Evolutionary conservation across 2,797 vertebrate genomes (phyloP), one percentile per base, ranked within the genome.

Genomic region (Sebastes kiyomatsui): DNA sequence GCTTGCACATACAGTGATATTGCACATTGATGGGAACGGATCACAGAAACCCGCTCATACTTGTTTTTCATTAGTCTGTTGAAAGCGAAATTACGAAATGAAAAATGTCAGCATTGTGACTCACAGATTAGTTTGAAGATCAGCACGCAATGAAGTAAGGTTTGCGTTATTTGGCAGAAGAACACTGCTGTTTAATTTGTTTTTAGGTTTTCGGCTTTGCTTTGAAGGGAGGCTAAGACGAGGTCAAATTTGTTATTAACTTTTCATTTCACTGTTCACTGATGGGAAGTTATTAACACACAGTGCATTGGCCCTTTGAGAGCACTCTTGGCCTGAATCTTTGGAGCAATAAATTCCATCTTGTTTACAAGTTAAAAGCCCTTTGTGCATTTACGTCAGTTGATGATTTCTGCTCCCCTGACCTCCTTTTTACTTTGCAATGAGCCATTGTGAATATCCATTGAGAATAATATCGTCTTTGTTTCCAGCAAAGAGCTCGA

Each of bases 341-440:
- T 42, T 66, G 16, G 12, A 65, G 68, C 9, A 60, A n/a, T 55
- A 56, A 32, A 67, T 54, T 59, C 52, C 3, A 27, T 60, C 54
- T 81, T 82, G 67, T 87, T 79, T 68, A 78, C 38, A 60, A 60
- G 30, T 56, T 42, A 27, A 12, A 75, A 35, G 16, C 23, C 25
- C 11, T 75, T 66, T 1, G 3, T 61, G 18, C 3, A 12, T 58
- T 32, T 42, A 65, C 32, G 54, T 60, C 52, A 61, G 61, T 14
- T 79, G 60, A 65, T 77, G n/a, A 28, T 38, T 64, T 78, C 52
- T 67, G 32, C 18, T 77, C 13, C 49, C 72, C 27, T 74, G 67
- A 80, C 79, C 67, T 74, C 22, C 3, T 81, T 84, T 84, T 83
- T 42, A 42, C 55, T 75, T 18, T 67, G 25, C 42, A 71, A 14